Base-by-base conservation (phyloP, 2,797 vertebrate species). In the Labeo calbasu region DNA sequence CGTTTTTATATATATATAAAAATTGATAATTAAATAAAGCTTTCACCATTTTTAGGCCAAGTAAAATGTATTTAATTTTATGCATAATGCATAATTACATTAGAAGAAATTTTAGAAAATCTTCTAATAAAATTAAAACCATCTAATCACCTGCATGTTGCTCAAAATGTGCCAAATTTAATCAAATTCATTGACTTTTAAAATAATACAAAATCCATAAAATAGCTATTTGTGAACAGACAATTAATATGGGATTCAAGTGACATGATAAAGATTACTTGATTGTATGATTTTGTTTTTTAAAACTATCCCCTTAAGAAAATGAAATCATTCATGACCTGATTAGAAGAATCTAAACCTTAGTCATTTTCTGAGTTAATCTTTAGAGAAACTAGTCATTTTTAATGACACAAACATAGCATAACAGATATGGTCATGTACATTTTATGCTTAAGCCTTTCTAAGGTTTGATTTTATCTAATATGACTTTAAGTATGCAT, bases 401-500 rank as follows among this genome's bases (percentile, higher is more conserved):
- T 70, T 69, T 40, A 55, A 43, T 57, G 61, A 8, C 17, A 4
- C 0, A 40, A 40, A 25, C 23, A 59, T 46, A 59, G 9, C 23
- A 28, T 25, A 81, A 36, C 79, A 72, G 1, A 71, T 71, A 11
- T 40, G 6, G 40, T 50, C 21, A 6, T 81, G 19, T 19, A 46
- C 28, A 32, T 76, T 57, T 59, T 23, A 17, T 59, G 12, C 7
- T 43, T 76, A 36, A 48, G 6, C 2, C 15, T 51, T 51, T 73
- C 4, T 53, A 51, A 46, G 9, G 13, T 63, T n/a, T 3, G 21
- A 1, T 48, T 63, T 77, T 0, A 43, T 59, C 14, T 57, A 57
- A 75, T 57, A 75, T 23, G 32, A 25, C 55, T 61, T 61, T 59
- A 79, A 79, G 51, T 79, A 70, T 61, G 63, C 36, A 53, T 28